Conservation (phyloP, 2,113 vertebrate genomes). For the Empidonax traillii region DNA sequence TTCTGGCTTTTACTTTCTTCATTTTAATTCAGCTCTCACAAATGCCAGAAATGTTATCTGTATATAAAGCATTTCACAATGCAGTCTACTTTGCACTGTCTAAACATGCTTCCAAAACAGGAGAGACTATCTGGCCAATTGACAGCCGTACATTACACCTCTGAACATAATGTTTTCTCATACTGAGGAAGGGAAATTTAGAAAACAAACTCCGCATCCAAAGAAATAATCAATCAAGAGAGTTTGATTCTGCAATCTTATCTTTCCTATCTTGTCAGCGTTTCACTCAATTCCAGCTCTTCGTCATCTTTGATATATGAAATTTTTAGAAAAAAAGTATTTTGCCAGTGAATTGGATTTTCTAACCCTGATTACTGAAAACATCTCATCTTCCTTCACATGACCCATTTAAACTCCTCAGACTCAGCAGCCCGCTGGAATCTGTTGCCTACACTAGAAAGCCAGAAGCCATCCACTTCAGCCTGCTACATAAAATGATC, state of each 20-base stretch:
- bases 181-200: not conserved
- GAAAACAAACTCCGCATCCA: not conserved
- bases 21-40: constrained; percentile 30
- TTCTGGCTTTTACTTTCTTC: not conserved
- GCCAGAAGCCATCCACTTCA: not conserved
- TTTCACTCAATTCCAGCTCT: not conserved
- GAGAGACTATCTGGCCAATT: not conserved
- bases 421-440: not conserved
- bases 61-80: not conserved
- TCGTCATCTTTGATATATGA: fast-evolving
- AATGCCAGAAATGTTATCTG: not conserved
- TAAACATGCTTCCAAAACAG: not conserved
- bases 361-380: not conserved
- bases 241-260: not conserved
- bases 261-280: not conserved
- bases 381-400: not conserved
- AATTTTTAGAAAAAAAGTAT: not conserved
- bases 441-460: not conserved
- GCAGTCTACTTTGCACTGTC: not conserved
- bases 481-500: not conserved
- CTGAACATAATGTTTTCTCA: not conserved
- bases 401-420: not conserved
- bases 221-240: not conserved
- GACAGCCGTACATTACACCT: not conserved
- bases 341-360: not conserved